Conservation (phyloP, 2,888 invertebrate species). For the Oligia strigilis region DNA sequence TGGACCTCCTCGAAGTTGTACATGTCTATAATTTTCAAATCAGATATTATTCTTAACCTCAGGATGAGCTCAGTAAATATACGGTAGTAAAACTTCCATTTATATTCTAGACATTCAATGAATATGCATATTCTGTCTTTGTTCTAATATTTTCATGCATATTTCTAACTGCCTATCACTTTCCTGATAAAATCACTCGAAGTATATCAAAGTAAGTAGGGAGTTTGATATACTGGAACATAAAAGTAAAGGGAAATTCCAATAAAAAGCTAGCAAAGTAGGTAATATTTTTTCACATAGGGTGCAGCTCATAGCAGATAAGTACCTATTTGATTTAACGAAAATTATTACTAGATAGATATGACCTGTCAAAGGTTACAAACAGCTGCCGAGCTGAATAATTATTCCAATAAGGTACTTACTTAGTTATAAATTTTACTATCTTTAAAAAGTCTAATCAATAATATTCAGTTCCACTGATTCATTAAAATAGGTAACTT, state of each 20-base stretch:
- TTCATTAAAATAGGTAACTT: slow-evolving; percentile 42
- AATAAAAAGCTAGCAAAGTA: slow-evolving; percentile 47
- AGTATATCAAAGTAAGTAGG: slow-evolving; percentile 53
- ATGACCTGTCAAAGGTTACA: not conserved
- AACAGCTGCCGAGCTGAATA: not conserved
- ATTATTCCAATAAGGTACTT: not conserved
- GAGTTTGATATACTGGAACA: slow-evolving; percentile 45
- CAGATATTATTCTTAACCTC: slow-evolving; percentile 11
- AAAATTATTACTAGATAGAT: slow-evolving; percentile 12
- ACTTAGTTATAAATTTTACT: not conserved
- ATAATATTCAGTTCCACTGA: slow-evolving; percentile 48
- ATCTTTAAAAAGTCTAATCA: slow-evolving; percentile 36
- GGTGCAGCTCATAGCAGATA: not conserved
- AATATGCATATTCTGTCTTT: slow-evolving; percentile 17
- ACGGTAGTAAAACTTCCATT: not conserved
- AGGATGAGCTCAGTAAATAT: slow-evolving; percentile 10
- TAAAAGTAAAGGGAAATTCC: slow-evolving; percentile 49
- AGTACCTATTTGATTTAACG: slow-evolving; percentile 14
- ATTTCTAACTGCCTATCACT: slow-evolving; percentile 18
- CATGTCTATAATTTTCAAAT: not conserved
- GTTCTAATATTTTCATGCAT: slow-evolving; percentile 32
- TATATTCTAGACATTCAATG: slow-evolving; percentile 7
- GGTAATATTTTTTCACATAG: slow-evolving; percentile 42
- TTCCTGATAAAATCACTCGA: slow-evolving; percentile 39
- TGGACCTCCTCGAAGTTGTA: not conserved